phyloP scores from a whole-genome alignment of 2,888 invertebrate species.

The Omphaloscelis lunosa region DNA sequence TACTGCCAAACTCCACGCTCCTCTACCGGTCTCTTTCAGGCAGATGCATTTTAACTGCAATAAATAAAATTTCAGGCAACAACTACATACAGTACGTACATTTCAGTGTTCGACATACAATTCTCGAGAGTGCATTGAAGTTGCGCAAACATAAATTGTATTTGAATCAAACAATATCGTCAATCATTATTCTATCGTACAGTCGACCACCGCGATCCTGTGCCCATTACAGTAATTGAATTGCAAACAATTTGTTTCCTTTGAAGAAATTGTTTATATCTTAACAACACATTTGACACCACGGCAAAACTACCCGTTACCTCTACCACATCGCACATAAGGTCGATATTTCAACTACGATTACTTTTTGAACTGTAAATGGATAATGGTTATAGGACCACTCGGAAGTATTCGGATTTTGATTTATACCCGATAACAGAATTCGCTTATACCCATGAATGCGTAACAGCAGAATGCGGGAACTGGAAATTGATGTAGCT shows the following conservation, averaged over 20 bases:
- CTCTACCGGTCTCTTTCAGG: not conserved
- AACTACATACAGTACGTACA: not conserved
- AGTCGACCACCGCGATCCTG: conserved; percentile 58
- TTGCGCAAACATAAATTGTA: conserved; percentile 37
- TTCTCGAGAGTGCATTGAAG: conserved; percentile 41
- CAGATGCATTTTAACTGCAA: not conserved
- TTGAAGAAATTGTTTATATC: conserved; percentile 80
- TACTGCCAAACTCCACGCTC: not conserved
- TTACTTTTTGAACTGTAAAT: conserved; percentile 30
- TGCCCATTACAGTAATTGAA: conserved; percentile 81
- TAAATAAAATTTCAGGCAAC: not conserved
- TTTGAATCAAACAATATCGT: conserved; percentile 59
- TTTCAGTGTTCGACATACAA: conserved; percentile 17
- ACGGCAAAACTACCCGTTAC: not conserved
- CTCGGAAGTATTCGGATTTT: conserved; percentile 70
- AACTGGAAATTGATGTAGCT: conserved; percentile 66
- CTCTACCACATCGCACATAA: conserved; percentile 41
- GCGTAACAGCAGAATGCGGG: conserved; percentile 61
- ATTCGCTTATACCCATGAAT: conserved; percentile 69
- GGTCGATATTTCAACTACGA: conserved; percentile 42
- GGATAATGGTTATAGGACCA: conserved; percentile 44
- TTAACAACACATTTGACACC: conserved; percentile 53
- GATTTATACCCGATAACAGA: conserved; percentile 72
- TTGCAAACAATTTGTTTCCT: conserved; percentile 79
- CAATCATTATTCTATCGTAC: conserved; percentile 53